Evolutionary conservation across 2,113 vertebrate genomes (phyloP).

Genomic region (Corythornis vintsioides): DNA sequence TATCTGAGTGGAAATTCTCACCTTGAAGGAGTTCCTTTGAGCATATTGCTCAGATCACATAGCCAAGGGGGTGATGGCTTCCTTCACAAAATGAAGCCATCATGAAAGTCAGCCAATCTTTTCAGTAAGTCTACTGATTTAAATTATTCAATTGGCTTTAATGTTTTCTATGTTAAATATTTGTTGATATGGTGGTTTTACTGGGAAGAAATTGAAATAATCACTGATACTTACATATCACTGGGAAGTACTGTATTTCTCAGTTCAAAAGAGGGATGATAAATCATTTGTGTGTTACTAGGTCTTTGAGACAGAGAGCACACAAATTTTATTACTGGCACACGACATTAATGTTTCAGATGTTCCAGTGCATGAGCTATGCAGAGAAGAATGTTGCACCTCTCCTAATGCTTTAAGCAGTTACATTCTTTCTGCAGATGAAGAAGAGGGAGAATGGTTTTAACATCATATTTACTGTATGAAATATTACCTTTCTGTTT

Average conservation of each 20-base stretch:
- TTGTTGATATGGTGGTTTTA: neutral
- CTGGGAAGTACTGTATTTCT: conserved; percentile 7
- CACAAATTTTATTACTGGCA: conserved; percentile 23
- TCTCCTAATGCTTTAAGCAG: conserved; percentile 63
- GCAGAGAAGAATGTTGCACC: conserved; percentile 20
- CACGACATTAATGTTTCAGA: conserved; percentile 11
- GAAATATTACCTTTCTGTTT: conserved; percentile 5
- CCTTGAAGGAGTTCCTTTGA: neutral
- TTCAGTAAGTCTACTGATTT: neutral
- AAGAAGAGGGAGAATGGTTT: neutral
- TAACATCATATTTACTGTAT: neutral
- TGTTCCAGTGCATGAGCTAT: conserved; percentile 48
- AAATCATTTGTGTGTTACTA: conserved; percentile 35
- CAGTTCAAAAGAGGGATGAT: neutral
- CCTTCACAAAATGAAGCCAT: neutral
- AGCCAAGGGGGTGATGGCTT: neutral
- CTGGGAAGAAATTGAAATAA: conserved; percentile 23
- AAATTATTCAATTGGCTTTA: neutral
- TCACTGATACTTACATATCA: neutral
- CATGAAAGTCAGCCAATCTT: neutral
- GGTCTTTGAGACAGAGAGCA: conserved; percentile 13
- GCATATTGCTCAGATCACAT: neutral
- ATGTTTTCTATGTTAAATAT: conserved; percentile 1
- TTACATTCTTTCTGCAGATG: conserved; percentile 36
- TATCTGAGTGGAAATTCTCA: neutral